Conservation (phyloP, 2,888 invertebrate genomes). For the Nomada ruficornis region DNA sequence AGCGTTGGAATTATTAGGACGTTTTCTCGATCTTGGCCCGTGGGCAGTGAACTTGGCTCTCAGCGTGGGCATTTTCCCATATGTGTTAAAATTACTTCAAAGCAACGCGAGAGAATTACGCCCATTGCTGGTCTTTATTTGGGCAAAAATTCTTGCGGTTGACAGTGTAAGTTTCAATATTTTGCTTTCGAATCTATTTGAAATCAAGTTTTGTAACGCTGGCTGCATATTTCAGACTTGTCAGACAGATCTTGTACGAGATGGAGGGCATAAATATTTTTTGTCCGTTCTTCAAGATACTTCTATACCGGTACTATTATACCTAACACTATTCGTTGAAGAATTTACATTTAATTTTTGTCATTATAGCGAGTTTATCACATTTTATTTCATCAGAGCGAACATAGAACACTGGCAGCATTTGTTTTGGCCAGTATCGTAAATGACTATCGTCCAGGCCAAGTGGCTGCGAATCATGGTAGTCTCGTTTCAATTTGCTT, state of each 20-base stretch:
- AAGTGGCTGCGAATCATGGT: conserved; percentile 95
- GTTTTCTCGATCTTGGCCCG: conserved; percentile 97
- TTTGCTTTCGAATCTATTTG: background rate
- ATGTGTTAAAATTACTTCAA: conserved; percentile 98
- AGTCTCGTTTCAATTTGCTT: conserved; percentile 96
- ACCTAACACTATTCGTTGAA: conserved; percentile 20
- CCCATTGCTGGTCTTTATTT: conserved; percentile 97
- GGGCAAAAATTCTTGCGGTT: conserved; percentile 99
- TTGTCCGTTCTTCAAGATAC: conserved; percentile 95
- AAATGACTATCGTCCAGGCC: conserved; percentile 93
- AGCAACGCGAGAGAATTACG: conserved; percentile 96
- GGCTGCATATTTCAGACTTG: conserved; percentile 88
- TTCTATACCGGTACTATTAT: conserved; percentile 88
- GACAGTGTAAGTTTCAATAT: conserved; percentile 90
- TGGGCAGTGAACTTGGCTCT: conserved; percentile 98
- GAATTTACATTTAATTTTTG: background rate
- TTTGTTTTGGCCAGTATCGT: conserved; percentile 98
- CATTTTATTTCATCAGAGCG: conserved; percentile 86
- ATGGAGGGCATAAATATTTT: conserved; percentile 97
- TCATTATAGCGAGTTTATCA: conserved; percentile 14
- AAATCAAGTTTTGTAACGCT: background rate
- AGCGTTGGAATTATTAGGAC: conserved; percentile 96
- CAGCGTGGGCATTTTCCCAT: conserved; percentile 99
- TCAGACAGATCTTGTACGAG: conserved; percentile 97
- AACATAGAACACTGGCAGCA: conserved; percentile 96